These are phyloP conservation scores for Aldrovandia affinis DNA, from an alignment of 2,797 vertebrate species.

Conservation along the genomic window DNA sequence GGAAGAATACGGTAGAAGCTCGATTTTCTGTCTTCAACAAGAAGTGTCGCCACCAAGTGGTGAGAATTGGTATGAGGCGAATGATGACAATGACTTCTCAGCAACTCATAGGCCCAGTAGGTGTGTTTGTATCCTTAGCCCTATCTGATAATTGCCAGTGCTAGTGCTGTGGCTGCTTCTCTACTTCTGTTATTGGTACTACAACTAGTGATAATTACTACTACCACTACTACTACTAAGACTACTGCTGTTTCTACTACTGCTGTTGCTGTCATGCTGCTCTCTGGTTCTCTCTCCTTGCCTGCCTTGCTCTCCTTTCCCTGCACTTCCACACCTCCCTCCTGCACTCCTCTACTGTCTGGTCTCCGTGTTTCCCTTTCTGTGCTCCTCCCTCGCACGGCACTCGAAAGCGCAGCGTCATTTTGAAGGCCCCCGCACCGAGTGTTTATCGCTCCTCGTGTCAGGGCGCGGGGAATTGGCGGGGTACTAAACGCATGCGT, in stretches of 20 bases:
- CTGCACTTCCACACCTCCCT: neutral
- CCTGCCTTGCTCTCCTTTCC: conserved; percentile 27
- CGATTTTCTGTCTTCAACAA: conserved; percentile 51
- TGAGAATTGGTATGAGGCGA: neutral
- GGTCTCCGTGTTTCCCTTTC: conserved; percentile 26
- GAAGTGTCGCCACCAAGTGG: conserved; percentile 33
- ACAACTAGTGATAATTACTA: neutral
- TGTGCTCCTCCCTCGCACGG: conserved; percentile 5
- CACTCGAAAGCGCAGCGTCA: conserved; percentile 19
- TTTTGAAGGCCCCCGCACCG: neutral
- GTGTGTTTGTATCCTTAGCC: neutral
- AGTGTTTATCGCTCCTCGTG: conserved; percentile 1
- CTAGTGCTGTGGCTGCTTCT: neutral
- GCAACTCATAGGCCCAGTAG: neutral
- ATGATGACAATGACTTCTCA: neutral
- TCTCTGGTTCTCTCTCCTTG: conserved; percentile 10
- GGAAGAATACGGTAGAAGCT: conserved; percentile 13
- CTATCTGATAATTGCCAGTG: neutral
- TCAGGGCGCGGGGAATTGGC: neutral
- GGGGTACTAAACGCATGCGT: neutral
- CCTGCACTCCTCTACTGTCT: conserved; percentile 1
- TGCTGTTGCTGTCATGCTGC: neutral
- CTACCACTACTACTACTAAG: neutral
- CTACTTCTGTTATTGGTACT: neutral
- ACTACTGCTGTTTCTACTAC: neutral